phyloP scores from a whole-genome alignment of 2,888 invertebrate species.

The Noctuana brunneofusca region DNA sequence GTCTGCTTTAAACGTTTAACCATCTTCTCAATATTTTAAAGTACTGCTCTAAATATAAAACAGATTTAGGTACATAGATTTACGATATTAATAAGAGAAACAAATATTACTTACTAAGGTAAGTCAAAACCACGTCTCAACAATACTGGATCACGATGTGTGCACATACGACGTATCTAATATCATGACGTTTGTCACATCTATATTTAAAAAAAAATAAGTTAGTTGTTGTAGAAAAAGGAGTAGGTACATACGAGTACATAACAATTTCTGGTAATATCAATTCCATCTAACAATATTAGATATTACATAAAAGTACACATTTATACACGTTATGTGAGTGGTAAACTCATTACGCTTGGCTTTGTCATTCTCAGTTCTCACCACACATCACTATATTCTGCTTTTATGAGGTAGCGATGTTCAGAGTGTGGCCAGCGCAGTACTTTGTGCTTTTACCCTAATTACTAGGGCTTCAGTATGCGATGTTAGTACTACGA shows the following conservation, averaged over 20 bases:
- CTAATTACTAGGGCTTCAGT: constrained; percentile 28
- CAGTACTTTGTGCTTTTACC: constrained; percentile 32
- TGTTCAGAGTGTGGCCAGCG: constrained; percentile 24
- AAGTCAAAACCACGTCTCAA: too few species aligned
- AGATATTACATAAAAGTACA: constrained; percentile 1
- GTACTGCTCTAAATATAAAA: too few species aligned
- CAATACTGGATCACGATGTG: too few species aligned
- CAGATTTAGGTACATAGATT: too few species aligned
- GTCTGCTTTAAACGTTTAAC: neutral
- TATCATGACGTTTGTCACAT: too few species aligned
- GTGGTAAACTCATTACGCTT: constrained; percentile 28
- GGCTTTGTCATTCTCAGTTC: constrained; percentile 25
- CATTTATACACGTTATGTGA: constrained; percentile 23
- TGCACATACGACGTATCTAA: too few species aligned
- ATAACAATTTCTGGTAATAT: neutral
- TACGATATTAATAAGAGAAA: too few species aligned
- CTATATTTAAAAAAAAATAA: too few species aligned
- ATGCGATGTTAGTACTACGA: constrained; percentile 13
- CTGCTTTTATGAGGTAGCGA: constrained; percentile 18
- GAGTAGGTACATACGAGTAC: too few species aligned
- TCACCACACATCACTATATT: constrained; percentile 17
- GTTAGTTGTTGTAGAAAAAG: too few species aligned
- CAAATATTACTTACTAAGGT: too few species aligned
- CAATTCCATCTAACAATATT: neutral
- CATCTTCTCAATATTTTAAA: too few species aligned